These are phyloP conservation scores for Callipepla squamata DNA, from an alignment of 2,113 vertebrate species.

Conservation along the genomic window DNA sequence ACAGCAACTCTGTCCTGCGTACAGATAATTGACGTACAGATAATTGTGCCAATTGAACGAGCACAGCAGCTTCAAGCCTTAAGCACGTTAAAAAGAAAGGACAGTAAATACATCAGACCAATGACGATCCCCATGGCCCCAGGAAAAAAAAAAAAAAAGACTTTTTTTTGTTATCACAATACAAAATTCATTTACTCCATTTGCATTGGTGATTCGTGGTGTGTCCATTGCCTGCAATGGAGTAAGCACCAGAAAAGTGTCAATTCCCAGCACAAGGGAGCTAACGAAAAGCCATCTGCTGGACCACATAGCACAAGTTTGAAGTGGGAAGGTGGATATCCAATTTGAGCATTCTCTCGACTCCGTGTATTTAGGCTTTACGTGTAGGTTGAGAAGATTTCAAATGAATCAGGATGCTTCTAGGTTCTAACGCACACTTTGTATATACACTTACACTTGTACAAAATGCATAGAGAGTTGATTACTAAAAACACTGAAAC, in stretches of 20 bases:
- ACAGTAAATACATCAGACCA: slow-evolving; percentile 45
- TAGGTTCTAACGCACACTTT: slow-evolving; percentile 59
- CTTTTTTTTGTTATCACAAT: neutral
- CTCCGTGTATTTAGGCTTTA: slow-evolving; percentile 60
- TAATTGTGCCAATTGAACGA: slow-evolving; percentile 29
- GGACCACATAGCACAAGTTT: slow-evolving; percentile 22
- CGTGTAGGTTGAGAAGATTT: slow-evolving; percentile 46
- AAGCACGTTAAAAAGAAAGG: slow-evolving; percentile 54
- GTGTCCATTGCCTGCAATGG: slow-evolving; percentile 69
- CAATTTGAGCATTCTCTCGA: slow-evolving; percentile 59
- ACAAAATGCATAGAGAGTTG: slow-evolving; percentile 85
- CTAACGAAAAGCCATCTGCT: slow-evolving; percentile 51
- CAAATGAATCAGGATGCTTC: slow-evolving; percentile 72
- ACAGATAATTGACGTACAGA: neutral
- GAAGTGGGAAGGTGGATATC: slow-evolving; percentile 46
- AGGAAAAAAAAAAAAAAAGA: neutral
- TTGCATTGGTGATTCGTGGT: slow-evolving; percentile 56
- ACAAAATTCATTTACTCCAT: slow-evolving; percentile 47
- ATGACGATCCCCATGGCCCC: slow-evolving; percentile 57
- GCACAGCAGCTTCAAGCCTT: slow-evolving; percentile 37
- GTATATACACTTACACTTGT: slow-evolving; percentile 74
- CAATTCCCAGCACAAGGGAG: slow-evolving; percentile 45
- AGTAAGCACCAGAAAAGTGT: slow-evolving; percentile 47
- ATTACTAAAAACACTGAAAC: slow-evolving; percentile 80
- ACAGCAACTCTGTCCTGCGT: slow-evolving; percentile 20